Base-by-base conservation (phyloP, 2,888 invertebrate genomes). In the Herminia tarsipennalis region DNA sequence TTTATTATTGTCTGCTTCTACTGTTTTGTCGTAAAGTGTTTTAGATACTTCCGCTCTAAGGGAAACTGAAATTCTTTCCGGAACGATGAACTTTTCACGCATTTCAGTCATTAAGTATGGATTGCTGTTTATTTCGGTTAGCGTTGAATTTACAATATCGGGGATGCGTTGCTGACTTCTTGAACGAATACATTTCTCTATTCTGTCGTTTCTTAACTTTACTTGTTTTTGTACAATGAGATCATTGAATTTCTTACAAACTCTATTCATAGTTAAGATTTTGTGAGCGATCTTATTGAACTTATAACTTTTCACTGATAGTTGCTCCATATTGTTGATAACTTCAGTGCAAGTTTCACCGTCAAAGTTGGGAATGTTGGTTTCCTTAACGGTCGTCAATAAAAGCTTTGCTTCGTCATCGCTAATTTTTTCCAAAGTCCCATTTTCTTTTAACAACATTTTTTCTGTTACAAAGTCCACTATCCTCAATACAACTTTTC, bases 401-500 rank as follows among this genome's bases (percentile, higher is more conserved):
- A 91, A 70, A 32, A 75, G 45, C 47, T 85, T 85, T 16, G 88
- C 92, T 68, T 90, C 88, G 42, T 86, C 84, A 13, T 88, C 86
- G 43, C 79, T 85, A 51, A 92, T 86, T 72, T 88, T 90, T 69
- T 90, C 89, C 25, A 91, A 76, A 10, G 76, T 73, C 5, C 92
- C 93, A 60, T 93, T 92, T 71, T 93, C 92, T 55, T 83, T 88
- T 6, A 93, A 65, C 22, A 92, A 54, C 92, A 93, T 93, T 73
- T 93, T 93, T 71, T 93, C 93, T 6, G 92, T 92, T 0, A 92
- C 90, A 60, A 92, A 93, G 56, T 93, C 92, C 1, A 93, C 92
- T 50, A 92, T 91, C 47, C 92, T 81, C 30, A 92, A 64, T 5
- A 92, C 86, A 8, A 92, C 88, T 74, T 92, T 92, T 75, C 84